phyloP scores from a whole-genome alignment of 2,888 invertebrate species.

The Brenthis daphne region DNA sequence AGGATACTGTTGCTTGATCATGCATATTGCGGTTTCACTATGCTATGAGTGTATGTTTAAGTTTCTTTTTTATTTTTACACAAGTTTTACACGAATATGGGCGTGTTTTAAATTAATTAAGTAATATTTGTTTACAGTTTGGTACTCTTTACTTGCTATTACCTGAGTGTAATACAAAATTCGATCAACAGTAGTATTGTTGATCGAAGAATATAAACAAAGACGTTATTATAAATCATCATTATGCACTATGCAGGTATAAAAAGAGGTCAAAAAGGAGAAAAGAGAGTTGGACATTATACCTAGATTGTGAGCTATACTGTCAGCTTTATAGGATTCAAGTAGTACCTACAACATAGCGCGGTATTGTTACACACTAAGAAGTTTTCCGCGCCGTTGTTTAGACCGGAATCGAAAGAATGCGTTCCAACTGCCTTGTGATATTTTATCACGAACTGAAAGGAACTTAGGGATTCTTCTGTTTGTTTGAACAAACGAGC shows the following conservation, averaged over 20 bases:
- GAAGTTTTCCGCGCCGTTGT: conserved; percentile 70
- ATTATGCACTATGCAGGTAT: no score
- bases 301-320: no score
- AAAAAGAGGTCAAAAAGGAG: no score
- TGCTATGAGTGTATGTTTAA: conserved; percentile 10
- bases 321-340: conserved; percentile 13
- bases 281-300: no score
- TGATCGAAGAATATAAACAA: no score
- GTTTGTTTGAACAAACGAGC: conserved; percentile 70
- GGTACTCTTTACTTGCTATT: no score
- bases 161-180: no score
- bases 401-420: conserved; percentile 62
- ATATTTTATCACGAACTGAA: conserved; percentile 72
- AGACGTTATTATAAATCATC: no score
- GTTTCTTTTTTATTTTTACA: conserved; percentile 18
- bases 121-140: no score
- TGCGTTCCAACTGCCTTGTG: conserved; percentile 64
- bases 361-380: conserved; percentile 57
- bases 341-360: conserved; percentile 37
- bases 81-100: neutral
- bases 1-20: conserved; percentile 30
- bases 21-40: conserved; percentile 26
- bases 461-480: conserved; percentile 66
- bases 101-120: no score
- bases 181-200: no score